Evolutionary conservation across 2,888 invertebrate species (phyloP), one percentile per base, ranked within the genome.

Genomic region (Pedicia rivosa): DNA sequence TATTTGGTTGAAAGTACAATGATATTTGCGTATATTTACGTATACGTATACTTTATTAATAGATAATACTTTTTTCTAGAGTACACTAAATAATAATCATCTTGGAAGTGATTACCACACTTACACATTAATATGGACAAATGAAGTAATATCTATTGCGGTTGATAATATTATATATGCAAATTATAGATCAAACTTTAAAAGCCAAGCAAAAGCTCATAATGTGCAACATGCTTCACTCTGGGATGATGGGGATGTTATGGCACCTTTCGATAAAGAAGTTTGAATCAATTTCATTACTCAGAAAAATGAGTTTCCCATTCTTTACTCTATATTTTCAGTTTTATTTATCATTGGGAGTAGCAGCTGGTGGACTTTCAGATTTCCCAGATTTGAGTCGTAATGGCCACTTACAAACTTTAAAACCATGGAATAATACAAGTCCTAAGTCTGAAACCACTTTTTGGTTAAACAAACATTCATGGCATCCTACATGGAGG

Each of bases 341-440:
- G 78, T 62, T 60, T 39, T 63, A 82, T 75, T 78, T 88, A 19
- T 70, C 76, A 1, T 49, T 88, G 33, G 87, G 84, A 1, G 62
- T 87, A 8, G 77, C 80, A 24, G 78, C 82, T 32, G 87, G 82
- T 1, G 87, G 87, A 0, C 57, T 72, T 3, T 66, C 72, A 39
- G 74, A 75, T 50, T 86, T 83, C 51, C 65, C 72, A 0, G 80
- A 84, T 47, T 47, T 45, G 1, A 47, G 50, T 6, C 43, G 41
- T 9, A 41, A 47, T 12, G 51, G 52, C 46, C n/a, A n/a, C n/a
- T 39, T 37, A 3, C 15, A 30, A 2, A 25, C 15, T 2, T 3
- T n/a, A 28, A 88, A 87, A 53, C 86, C 86, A 0, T 90, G 87
- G 86, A 57, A 41, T 19, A 84, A 86, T 53, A 52, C 53, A 3